These are phyloP conservation scores for Corbicula japonica DNA, from an alignment of 2,888 invertebrate genomes.

Conservation along the genomic window DNA sequence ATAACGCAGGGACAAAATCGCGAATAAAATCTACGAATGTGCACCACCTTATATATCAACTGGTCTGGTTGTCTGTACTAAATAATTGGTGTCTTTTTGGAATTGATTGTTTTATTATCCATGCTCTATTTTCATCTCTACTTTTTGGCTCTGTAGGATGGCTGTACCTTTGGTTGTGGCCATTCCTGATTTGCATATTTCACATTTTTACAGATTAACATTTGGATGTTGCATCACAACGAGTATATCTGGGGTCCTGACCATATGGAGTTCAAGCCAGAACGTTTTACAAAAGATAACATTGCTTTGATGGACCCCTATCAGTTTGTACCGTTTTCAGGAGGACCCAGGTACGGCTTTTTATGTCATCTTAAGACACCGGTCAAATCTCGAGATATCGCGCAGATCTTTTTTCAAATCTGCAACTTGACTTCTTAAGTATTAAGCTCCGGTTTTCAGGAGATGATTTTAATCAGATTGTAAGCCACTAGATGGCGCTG, in stretches of 20 bases:
- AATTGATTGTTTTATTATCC: not conserved
- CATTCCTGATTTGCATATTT: too few relatives aligned
- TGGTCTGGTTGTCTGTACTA: not conserved
- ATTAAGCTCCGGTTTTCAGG: too few relatives aligned
- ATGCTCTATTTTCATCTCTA: not conserved
- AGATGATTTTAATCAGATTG: too few relatives aligned
- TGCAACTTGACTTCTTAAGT: too few relatives aligned
- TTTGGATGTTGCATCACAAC: constrained; percentile 79
- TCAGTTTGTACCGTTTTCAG: constrained; percentile 70
- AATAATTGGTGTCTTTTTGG: not conserved
- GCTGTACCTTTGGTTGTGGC: too few relatives aligned
- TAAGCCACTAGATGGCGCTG: not conserved
- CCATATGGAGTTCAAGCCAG: constrained; percentile 67
- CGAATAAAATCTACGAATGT: too few relatives aligned
- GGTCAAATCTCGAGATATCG: not conserved
- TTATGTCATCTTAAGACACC: not conserved
- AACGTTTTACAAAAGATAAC: constrained; percentile 69
- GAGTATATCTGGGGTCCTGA: constrained; percentile 65
- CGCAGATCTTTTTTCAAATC: not conserved
- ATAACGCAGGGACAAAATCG: too few relatives aligned
- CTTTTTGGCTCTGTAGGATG: too few relatives aligned
- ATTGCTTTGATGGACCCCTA: constrained; percentile 59
- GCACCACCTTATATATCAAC: too few relatives aligned
- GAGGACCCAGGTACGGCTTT: constrained; percentile 66
- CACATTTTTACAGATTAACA: constrained; percentile 69